phyloP scores from a whole-genome alignment of 2,888 invertebrate species.

The Tetragnatha montana region DNA sequence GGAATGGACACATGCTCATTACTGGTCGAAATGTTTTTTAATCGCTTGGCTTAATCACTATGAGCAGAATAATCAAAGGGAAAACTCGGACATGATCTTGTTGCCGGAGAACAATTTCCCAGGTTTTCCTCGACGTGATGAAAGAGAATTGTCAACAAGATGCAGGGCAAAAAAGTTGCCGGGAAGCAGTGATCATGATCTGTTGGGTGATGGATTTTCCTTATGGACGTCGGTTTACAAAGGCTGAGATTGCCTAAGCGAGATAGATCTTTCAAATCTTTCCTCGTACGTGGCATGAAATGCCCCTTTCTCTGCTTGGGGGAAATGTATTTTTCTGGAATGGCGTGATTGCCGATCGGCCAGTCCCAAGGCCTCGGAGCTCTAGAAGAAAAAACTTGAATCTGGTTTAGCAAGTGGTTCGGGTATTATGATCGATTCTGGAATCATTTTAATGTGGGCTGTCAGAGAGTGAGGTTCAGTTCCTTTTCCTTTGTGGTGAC shows the following conservation, averaged over 20 bases:
- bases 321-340: background rate
- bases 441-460: background rate
- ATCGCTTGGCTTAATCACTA: too few relatives aligned
- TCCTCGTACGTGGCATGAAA: background rate
- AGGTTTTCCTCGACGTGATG: background rate
- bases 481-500: background rate
- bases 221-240: background rate
- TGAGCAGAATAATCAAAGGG: too few relatives aligned
- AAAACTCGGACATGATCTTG: too few relatives aligned
- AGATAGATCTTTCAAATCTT: background rate
- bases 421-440: background rate
- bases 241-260: background rate
- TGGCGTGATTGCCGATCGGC: background rate
- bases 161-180: background rate
- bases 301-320: background rate
- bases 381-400: background rate
- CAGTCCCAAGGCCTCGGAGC: background rate
- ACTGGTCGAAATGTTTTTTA: too few relatives aligned
- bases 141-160: background rate
- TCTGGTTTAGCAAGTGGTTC: background rate
- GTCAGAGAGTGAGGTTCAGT: background rate
- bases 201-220: background rate
- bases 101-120: background rate
- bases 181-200: too few relatives aligned
- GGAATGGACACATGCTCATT: too few relatives aligned